Evolutionary conservation across 1,140 invertebrate species (phyloP), one percentile per base, ranked within the genome.

Genomic region (Drosophila malerkotliana): DNA sequence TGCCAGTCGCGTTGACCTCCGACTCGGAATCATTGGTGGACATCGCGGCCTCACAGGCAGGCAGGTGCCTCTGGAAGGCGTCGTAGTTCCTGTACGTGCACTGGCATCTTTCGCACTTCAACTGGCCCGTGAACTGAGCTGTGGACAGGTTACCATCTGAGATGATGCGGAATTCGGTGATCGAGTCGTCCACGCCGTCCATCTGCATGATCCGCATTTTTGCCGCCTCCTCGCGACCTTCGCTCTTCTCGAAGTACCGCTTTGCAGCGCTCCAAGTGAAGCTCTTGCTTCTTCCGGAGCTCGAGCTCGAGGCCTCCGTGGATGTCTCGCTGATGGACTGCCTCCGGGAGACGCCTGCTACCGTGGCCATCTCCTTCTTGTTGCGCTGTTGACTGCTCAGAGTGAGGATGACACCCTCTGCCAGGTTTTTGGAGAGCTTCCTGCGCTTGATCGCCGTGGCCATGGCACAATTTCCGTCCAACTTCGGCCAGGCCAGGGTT

Each of bases 41-140:
- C 90, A 93, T 92, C 73, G 93, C 93, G 77, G 96, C 68, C 1
- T 83, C 96, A 91, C 98, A 98, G 15, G 93, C 94, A 9, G 94
- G 92, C 45, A 97, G 92, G 92, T 99, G 98, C 28, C 96, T 94
- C 77, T 97, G 95, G 83, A 96, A 98, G 74, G 97, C 98, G 51
- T 96, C 95, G 72, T 95, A 95, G 9, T 97, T 98, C 82, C 97
- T 94, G 90, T 98, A 99, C 3, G 97, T 96, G 79, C 97, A 95
- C 79, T 97, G 96, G 90, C 98, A 99, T 55, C 95, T 94, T 69
- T 95, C 94, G 92, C 98, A 98, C 77, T 96, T 97, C 0, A 98
- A 97, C 14, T 97, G 96, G 94, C 94, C 39, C 90, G 92, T 80
- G 32, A 93, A 91, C n/a, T 92, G 92, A 12, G 93, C 93, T 32